Conservation (phyloP, 2,113 vertebrate species). For the Capreolus pygargus region DNA sequence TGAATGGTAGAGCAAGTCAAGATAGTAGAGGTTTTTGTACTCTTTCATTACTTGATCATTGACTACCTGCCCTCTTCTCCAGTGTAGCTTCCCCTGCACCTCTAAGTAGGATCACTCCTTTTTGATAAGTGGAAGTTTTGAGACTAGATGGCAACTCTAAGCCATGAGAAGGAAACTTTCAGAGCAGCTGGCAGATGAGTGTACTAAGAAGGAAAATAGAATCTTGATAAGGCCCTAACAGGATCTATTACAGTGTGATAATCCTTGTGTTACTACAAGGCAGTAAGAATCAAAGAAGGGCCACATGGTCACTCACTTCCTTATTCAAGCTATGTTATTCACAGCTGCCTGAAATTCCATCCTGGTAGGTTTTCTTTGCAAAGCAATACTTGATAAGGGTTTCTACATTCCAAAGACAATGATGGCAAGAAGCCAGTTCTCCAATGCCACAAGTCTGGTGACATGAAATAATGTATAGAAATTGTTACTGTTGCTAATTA, state of each 20-base stretch:
- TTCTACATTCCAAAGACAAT: slow-evolving; percentile 64
- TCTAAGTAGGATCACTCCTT: not conserved
- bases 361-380: slow-evolving; percentile 30
- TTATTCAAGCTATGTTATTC: slow-evolving; percentile 12
- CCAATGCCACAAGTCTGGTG: not conserved
- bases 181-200: not conserved
- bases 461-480: slow-evolving; percentile 50
- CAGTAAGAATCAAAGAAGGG: not conserved
- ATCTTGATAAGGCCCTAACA: not conserved
- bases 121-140: not conserved
- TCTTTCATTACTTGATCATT: not conserved
- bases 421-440: slow-evolving; percentile 53
- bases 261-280: not conserved
- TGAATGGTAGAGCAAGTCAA: not conserved
- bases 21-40: not conserved
- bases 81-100: not conserved
- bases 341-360: slow-evolving; percentile 31
- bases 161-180: not conserved
- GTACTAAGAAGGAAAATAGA: not conserved
- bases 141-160: not conserved
- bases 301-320: not conserved
- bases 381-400: slow-evolving; percentile 46
- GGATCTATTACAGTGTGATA: not conserved
- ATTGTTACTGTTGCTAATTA: slow-evolving; percentile 49
- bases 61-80: not conserved